A percentile compares a stretch with the other conserved stretches of the same genome.
These are phyloP conservation scores for Otolemur crassicaudatus DNA, from an alignment of 2,797 vertebrate genomes.

Conservation along the genomic window DNA sequence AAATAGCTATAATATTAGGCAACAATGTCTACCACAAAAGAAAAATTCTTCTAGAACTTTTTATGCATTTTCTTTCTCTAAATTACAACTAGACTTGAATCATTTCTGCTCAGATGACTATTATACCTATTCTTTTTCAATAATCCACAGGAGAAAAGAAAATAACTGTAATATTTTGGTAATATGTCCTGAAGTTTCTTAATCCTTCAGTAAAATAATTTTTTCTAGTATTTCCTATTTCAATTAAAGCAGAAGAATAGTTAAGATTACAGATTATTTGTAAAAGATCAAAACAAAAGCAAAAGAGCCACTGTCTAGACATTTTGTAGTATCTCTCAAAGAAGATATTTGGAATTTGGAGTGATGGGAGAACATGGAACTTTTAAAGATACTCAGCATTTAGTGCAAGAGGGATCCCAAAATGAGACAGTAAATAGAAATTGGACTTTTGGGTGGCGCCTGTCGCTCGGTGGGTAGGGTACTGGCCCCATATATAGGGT, in stretches of 20 bases:
- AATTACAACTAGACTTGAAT: not conserved
- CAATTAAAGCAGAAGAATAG: constrained; percentile 10
- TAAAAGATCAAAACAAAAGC: not conserved
- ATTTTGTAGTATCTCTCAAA: not conserved
- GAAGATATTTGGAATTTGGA: not conserved
- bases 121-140: not conserved
- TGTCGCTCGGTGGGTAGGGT: no score
- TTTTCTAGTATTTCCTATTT: not conserved
- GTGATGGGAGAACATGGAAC: not conserved
- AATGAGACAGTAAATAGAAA: not conserved
- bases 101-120: not conserved
- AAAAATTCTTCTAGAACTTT: not conserved
- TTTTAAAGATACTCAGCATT: not conserved
- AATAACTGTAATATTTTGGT: not conserved
- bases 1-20: not conserved
- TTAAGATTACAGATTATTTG: not conserved
- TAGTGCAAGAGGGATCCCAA: not conserved
- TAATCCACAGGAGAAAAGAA: not conserved
- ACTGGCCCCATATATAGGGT: no score
- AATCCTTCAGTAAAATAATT: constrained; percentile 13
- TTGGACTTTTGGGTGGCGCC: not conserved
- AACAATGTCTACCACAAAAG: not conserved
- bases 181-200: not conserved
- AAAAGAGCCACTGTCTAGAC: not conserved
- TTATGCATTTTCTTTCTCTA: not conserved